phyloP scores from a whole-genome alignment of 2,888 invertebrate species.

The Drosophila meridionalis region DNA sequence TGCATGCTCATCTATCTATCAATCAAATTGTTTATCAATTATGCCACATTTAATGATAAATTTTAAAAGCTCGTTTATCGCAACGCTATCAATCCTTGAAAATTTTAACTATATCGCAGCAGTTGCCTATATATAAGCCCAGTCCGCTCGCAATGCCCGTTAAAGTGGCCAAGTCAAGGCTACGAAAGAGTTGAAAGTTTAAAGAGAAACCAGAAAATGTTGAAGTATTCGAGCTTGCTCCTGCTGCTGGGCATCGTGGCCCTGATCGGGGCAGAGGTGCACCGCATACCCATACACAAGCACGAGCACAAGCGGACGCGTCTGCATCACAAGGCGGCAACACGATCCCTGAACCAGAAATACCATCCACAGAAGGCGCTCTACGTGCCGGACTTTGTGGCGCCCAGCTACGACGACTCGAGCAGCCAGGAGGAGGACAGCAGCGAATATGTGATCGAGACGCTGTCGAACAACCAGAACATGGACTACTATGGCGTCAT shows the following conservation, averaged over 20 bases:
- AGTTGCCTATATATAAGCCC: slow-evolving; percentile 41
- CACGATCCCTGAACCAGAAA: slow-evolving; percentile 48
- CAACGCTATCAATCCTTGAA: slow-evolving; percentile 48
- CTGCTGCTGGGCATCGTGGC: slow-evolving; percentile 60
- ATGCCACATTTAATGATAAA: slow-evolving; percentile 40
- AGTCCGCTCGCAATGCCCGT: neutral
- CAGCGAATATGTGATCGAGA: slow-evolving; percentile 43
- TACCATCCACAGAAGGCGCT: slow-evolving; percentile 39
- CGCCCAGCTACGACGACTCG: slow-evolving; percentile 36
- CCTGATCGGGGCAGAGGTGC: slow-evolving; percentile 65
- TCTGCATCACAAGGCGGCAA: slow-evolving; percentile 39
- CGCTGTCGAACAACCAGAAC: slow-evolving; percentile 94
- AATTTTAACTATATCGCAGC: slow-evolving; percentile 4
- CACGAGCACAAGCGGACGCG: slow-evolving; percentile 52
- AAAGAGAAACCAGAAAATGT: slow-evolving; percentile 41
- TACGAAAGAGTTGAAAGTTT: slow-evolving; percentile 3
- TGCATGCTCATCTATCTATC: slow-evolving; percentile 12
- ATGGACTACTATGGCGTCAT: slow-evolving; percentile 98
- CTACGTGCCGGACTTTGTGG: slow-evolving; percentile 39
- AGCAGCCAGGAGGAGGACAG: slow-evolving; percentile 24
- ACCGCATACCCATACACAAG: slow-evolving; percentile 68
- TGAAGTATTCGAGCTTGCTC: slow-evolving; percentile 56
- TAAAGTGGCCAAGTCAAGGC: slow-evolving; percentile 50
- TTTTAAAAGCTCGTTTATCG: slow-evolving; percentile 36
- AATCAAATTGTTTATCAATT: slow-evolving; percentile 42